Base-by-base conservation (phyloP, 2,797 vertebrate species). In the Alca torda region DNA sequence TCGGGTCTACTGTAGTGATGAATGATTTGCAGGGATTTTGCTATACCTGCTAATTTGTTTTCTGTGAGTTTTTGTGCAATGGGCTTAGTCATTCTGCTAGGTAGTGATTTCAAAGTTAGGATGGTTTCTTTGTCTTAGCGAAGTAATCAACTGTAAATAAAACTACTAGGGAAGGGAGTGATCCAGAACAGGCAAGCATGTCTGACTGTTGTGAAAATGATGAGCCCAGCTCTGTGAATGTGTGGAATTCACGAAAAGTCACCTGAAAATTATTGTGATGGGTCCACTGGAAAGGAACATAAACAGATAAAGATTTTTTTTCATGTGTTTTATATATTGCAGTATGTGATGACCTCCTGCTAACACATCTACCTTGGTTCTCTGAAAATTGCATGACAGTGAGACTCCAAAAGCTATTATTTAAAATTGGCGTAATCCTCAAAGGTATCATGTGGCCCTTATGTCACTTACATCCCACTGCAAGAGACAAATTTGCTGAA, bases 401-500 rank as follows among this genome's bases (percentile, higher is more conserved):
- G 59, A 79, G 53, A 59, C 19, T 90, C 23, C 43, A 54, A 75
- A 91, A 85, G 33, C 77, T 94, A 50, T 77, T 83, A 64, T 43
- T 94, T 93, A 45, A 94, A 95, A 93, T 39, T 92, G 70, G 16
- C 14, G 13, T 81, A 81, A 83, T 92, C 15, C 48, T 92, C 70
- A 61, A 65, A 85, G 60, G 33, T 70, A 60, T 84, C 28, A 16
- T 54, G n/a, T 81, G 77, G 28, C 65, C 74, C 7, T 20, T 57
- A 35, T 77, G 56, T 59, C n/a, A 28, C 39, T 48, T 84, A 30
- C 6, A 28, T 81, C 30, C 72, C 63, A 41, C 11, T n/a, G 14
- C 50, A 57, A 64, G 51, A 91, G 53, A 50, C 12, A 84, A 93
- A 83, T 43, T n/a, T 76, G 30, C 78, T 82, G 54, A 83, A 96